Conservation (phyloP, 2,797 vertebrate species). For the Xiphorhynchus erythropygius region DNA sequence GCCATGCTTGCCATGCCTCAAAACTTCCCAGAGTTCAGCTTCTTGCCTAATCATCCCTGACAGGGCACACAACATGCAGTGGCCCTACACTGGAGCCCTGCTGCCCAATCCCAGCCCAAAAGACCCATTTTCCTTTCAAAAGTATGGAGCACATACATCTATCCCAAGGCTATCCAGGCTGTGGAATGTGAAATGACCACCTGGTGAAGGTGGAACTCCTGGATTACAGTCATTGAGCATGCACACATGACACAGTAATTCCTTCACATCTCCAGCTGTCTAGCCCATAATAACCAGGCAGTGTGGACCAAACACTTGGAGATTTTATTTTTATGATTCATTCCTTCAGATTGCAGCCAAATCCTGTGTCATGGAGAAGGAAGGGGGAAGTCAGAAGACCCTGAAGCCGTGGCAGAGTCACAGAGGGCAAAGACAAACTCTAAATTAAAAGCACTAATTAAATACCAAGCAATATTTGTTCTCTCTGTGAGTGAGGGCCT, state of each 20-base stretch:
- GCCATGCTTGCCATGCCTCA: not conserved
- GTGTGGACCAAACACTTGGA: not conserved
- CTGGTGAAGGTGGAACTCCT: not conserved
- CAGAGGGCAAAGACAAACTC: not conserved
- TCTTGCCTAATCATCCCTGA: not conserved
- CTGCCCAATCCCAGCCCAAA: not conserved
- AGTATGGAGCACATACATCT: not conserved
- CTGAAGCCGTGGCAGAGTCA: not conserved
- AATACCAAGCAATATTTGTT: not conserved
- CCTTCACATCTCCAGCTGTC: not conserved
- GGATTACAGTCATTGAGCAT: not conserved
- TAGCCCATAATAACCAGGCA: not conserved
- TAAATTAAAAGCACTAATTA: not conserved
- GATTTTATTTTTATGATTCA: not conserved
- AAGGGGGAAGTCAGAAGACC: not conserved
- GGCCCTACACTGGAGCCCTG: not conserved
- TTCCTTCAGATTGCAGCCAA: not conserved
- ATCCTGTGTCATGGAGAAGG: not conserved
- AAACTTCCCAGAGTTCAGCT: not conserved
- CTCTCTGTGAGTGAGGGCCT: rapidly evolving
- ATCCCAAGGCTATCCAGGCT: not conserved
- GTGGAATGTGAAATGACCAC: not conserved
- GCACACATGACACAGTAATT: not conserved
- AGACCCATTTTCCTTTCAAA: not conserved
- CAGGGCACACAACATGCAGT: not conserved